Base-by-base conservation (phyloP, 2,113 vertebrate species). In the Rhagologus leucostigma region DNA sequence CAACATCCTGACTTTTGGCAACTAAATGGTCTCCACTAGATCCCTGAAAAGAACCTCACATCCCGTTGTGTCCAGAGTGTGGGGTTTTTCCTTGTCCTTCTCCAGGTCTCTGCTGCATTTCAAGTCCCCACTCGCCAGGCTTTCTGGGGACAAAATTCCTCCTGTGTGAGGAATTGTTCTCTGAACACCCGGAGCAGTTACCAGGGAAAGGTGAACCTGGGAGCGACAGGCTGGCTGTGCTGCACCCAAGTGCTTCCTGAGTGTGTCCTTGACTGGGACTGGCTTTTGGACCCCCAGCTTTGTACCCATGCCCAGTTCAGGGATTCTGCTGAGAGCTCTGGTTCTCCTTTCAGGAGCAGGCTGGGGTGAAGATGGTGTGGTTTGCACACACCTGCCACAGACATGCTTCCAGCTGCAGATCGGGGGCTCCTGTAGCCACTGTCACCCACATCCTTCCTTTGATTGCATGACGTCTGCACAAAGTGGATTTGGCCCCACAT, bases 101-200 rank as follows among this genome's bases (percentile, higher is more conserved):
- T 56, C 21, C 60, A 33, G 5, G 27, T 53, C 39, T 50, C 29
- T 84, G 59, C 55, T 62, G n/a, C 3, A 13, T 46, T 90, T 83
- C 3, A 8, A 17, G 18, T 70, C n/a, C 27, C 7, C 19, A 7
- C 23, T 39, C 0, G 0, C 30, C 42, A 68, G 23, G 27, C 7
- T 44, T 32, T 64, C 12, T 30, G 52, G 10, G 27, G 47, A 42
- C 32, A 62, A n/a, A 78, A 46, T 27, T 52, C 47, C 44, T 74
- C 4, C 47, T 71, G 50, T 18, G 1, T 1, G 9, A 47, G 75
- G 6, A 53, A 55, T n/a, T 44, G 12, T 35, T 65, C 41, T 52
- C 53, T 56, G 23, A 79, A 71, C 42, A 68, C 47, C 24, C 10
- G 7, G 68, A 63, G 26, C 47, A 89, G 53, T 42, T 27, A 27